Percentiles rank a stretch among this genome's conserved stretches.
Evolutionary conservation across 2,797 vertebrate species (phyloP).

Genomic region (Pseudomugil gertrudae): DNA sequence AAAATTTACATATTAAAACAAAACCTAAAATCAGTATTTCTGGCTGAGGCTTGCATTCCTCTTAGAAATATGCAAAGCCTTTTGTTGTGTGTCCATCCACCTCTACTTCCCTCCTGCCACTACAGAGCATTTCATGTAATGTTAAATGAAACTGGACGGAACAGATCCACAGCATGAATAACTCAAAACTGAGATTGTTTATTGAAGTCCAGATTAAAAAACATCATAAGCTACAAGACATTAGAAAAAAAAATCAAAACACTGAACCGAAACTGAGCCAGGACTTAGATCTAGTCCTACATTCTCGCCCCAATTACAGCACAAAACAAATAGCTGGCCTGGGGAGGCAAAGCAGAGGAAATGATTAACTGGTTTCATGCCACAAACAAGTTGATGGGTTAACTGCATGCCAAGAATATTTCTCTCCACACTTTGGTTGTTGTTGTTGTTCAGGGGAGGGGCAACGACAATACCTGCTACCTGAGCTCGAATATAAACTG

Average conservation of each 20-base stretch:
- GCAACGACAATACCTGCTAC: slow-evolving; percentile 25
- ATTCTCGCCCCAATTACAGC: slow-evolving; percentile 76
- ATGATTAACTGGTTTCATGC: slow-evolving; percentile 64
- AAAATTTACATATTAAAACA: slow-evolving; percentile 27
- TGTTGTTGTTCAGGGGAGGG: no score
- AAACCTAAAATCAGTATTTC: slow-evolving; percentile 29
- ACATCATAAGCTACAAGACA: slow-evolving; percentile 28
- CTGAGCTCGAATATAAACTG: slow-evolving; percentile 31
- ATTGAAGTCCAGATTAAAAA: slow-evolving; percentile 54
- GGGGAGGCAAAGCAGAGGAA: slow-evolving; percentile 29
- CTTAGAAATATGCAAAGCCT: slow-evolving; percentile 81
- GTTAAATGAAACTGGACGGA: slow-evolving; percentile 74
- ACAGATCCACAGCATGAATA: slow-evolving; percentile 75
- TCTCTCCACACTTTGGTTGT: background rate
- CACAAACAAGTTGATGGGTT: slow-evolving; percentile 64
- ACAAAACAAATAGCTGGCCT: slow-evolving; percentile 71
- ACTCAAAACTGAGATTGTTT: slow-evolving; percentile 57
- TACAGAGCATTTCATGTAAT: slow-evolving; percentile 69
- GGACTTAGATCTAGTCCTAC: slow-evolving; percentile 60
- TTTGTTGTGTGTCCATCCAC: slow-evolving; percentile 63
- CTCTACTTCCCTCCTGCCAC: slow-evolving; percentile 27
- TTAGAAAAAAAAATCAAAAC: background rate
- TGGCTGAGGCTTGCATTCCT: slow-evolving; percentile 38
- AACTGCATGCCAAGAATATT: slow-evolving; percentile 51
- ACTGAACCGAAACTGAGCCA: slow-evolving; percentile 35